Conservation (phyloP, 2,888 invertebrate genomes). For the Elegia similella region DNA sequence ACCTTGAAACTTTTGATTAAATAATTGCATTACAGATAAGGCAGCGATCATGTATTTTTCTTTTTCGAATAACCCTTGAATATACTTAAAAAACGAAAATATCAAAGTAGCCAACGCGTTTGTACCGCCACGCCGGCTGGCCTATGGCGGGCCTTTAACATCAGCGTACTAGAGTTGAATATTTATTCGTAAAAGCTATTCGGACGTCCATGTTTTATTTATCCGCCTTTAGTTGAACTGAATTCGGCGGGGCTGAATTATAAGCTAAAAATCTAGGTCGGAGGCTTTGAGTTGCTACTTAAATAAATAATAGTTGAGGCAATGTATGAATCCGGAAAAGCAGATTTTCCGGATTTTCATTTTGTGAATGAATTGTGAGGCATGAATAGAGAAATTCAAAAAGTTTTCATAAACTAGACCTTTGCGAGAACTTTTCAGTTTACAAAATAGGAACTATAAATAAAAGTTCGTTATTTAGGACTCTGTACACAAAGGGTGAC, state of each 20-base stretch:
- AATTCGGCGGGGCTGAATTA: slow-evolving; percentile 7
- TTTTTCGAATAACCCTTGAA: too few relatives aligned
- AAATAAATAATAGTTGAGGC: not conserved
- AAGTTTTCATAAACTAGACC: too few relatives aligned
- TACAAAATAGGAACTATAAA: too few relatives aligned
- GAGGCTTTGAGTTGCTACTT: not conserved
- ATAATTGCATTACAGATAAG: too few relatives aligned
- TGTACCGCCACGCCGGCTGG: too few relatives aligned
- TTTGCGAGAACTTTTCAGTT: too few relatives aligned
- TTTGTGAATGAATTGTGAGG: not conserved
- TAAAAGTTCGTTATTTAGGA: too few relatives aligned
- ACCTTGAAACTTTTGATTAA: too few relatives aligned
- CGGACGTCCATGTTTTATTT: slow-evolving; percentile 6
- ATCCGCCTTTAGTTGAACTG: not conserved
- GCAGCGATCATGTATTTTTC: too few relatives aligned
- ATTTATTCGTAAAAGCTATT: not conserved
- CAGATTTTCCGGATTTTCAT: not conserved
- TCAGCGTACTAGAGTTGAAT: not conserved
- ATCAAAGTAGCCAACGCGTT: too few relatives aligned
- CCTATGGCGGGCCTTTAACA: not conserved
- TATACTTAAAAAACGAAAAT: too few relatives aligned
- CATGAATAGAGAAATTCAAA: not conserved
- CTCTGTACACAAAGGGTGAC: too few relatives aligned
- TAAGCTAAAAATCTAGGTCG: slow-evolving; percentile 5
- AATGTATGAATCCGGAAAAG: not conserved